Percentiles rank a stretch among this genome's conserved stretches.
Evolutionary conservation across 2,888 invertebrate species (phyloP).

Genomic region (Drosophila ustulata): DNA sequence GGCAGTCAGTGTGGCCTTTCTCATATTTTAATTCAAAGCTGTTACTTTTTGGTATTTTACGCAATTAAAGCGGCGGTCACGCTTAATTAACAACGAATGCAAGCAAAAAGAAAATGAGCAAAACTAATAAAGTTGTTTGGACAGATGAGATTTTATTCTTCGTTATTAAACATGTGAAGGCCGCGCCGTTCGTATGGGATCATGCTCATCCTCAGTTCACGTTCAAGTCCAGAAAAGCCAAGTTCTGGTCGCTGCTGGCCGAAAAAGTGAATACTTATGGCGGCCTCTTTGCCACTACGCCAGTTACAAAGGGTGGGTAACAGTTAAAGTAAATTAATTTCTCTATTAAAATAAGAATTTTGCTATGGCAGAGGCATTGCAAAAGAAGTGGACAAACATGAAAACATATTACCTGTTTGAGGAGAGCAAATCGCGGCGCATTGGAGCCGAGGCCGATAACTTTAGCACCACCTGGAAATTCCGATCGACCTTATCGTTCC

Average conservation of each 20-base stretch:
- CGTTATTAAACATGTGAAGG: slow-evolving; percentile 57
- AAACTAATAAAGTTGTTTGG: slow-evolving; percentile 53
- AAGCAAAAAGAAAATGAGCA: slow-evolving; percentile 46
- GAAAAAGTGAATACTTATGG: slow-evolving; percentile 46
- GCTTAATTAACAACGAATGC: neutral
- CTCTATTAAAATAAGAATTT: neutral
- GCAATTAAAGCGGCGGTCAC: neutral
- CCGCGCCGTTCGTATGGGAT: slow-evolving; percentile 55
- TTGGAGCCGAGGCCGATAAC: slow-evolving; percentile 38
- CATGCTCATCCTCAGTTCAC: slow-evolving; percentile 50
- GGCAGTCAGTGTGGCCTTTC: neutral
- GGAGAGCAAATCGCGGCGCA: slow-evolving; percentile 50
- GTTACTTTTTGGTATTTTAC: neutral
- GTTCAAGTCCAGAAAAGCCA: slow-evolving; percentile 46
- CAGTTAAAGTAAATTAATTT: neutral
- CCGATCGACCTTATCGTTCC: slow-evolving; percentile 39
- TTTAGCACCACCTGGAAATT: slow-evolving; percentile 56
- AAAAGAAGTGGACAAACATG: slow-evolving; percentile 59
- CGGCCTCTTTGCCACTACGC: slow-evolving; percentile 30
- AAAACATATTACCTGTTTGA: slow-evolving; percentile 54
- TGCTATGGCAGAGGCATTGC: slow-evolving; percentile 38
- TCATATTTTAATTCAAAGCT: neutral
- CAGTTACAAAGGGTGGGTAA: slow-evolving; percentile 46
- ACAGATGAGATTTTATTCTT: slow-evolving; percentile 50
- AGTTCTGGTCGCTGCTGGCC: slow-evolving; percentile 53